phyloP scores from a whole-genome alignment of 2,888 invertebrate genomes.

The Nemapogon koenigi region DNA sequence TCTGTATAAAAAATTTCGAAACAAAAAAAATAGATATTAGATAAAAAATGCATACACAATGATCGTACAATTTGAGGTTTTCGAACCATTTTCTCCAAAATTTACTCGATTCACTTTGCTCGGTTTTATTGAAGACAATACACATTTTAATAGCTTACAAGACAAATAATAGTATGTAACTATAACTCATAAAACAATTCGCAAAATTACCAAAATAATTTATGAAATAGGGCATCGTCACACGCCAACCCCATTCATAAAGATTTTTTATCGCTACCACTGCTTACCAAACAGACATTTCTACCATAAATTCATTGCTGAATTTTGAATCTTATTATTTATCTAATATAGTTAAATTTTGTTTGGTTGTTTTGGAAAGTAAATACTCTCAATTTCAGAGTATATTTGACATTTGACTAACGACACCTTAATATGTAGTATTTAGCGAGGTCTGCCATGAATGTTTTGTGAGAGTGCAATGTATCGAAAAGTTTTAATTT shows the following conservation, averaged over 20 bases:
- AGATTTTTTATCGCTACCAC: slow-evolving; percentile 33
- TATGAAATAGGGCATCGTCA: slow-evolving; percentile 43
- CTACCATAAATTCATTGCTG: not conserved
- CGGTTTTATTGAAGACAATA: no score
- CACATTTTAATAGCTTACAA: not conserved
- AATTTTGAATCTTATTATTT: not conserved
- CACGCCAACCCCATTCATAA: slow-evolving; percentile 49
- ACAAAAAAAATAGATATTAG: no score
- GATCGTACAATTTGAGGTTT: no score
- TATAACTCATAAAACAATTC: slow-evolving; percentile 41
- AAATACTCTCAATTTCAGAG: not conserved
- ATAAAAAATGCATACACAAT: no score
- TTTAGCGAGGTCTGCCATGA: slow-evolving; percentile 50
- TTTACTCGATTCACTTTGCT: no score
- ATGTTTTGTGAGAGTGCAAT: slow-evolving; percentile 54
- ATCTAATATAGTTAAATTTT: not conserved
- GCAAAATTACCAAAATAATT: slow-evolving; percentile 41
- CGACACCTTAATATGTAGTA: slow-evolving; percentile 58
- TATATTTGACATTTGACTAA: slow-evolving; percentile 44
- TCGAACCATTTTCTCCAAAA: no score
- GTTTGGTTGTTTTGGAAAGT: not conserved
- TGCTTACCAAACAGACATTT: slow-evolving; percentile 9
- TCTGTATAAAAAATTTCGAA: no score
- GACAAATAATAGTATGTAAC: no score
- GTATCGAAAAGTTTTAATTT: slow-evolving; percentile 63